Percentiles rank a stretch among this genome's conserved stretches.
These are phyloP conservation scores for Cardiocondyla obscurior DNA, from an alignment of 1,140 invertebrate genomes.

Conservation along the genomic window DNA sequence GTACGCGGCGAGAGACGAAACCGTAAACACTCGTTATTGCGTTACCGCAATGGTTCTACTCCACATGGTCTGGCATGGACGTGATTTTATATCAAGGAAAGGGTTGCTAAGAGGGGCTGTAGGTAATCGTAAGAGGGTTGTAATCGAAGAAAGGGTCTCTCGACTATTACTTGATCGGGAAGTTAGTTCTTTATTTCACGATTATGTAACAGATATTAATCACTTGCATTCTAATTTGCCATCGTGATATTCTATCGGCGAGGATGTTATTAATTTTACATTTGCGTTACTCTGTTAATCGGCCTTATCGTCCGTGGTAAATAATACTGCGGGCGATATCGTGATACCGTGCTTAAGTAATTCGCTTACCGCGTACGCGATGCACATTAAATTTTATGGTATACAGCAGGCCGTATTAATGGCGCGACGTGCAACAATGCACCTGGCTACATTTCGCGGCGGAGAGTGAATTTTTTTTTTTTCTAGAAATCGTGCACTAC, in stretches of 20 bases:
- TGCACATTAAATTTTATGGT: conserved; percentile 42
- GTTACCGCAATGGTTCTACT: not conserved
- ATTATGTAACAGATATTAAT: too few relatives aligned
- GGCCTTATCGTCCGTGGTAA: conserved; percentile 3
- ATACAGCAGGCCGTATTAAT: conserved; percentile 13
- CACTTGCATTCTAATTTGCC: not conserved
- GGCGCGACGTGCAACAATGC: not conserved
- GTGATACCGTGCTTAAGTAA: conserved; percentile 14
- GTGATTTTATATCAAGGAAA: conserved; percentile 12
- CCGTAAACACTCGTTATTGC: conserved; percentile 23
- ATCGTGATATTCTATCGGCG: not conserved
- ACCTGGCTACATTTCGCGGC: not conserved
- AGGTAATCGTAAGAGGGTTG: too few relatives aligned
- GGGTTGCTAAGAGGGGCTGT: not conserved
- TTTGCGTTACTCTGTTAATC: conserved; percentile 13
- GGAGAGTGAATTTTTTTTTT: not conserved
- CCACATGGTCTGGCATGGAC: not conserved
- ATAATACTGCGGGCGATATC: conserved; percentile 18
- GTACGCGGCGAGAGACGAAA: conserved; percentile 27
- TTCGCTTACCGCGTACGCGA: conserved; percentile 10
- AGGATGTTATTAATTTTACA: conserved; percentile 31
- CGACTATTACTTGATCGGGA: too few relatives aligned
- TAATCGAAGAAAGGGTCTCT: not conserved
- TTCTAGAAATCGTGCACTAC: not conserved
- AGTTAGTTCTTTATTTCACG: too few relatives aligned